phyloP scores from a whole-genome alignment of 1,140 invertebrate species.

The Papilio machaon region DNA sequence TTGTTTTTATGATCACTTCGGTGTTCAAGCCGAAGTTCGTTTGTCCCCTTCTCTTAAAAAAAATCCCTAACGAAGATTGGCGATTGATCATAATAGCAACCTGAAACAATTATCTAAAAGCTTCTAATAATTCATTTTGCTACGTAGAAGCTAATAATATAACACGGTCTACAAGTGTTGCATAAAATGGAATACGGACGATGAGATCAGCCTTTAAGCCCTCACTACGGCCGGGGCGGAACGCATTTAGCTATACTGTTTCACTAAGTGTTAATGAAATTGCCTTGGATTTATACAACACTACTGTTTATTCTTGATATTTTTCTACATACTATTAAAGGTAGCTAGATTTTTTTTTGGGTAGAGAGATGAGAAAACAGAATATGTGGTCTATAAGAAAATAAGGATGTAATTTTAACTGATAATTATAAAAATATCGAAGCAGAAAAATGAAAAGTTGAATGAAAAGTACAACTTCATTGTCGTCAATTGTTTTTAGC shows the following conservation, averaged over 20 bases:
- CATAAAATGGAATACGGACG: slow-evolving; percentile 20
- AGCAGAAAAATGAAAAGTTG: too few relatives aligned
- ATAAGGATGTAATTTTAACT: too few relatives aligned
- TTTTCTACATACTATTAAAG: not conserved
- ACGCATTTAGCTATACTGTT: slow-evolving; percentile 14
- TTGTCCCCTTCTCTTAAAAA: too few relatives aligned
- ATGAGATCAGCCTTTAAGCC: slow-evolving; percentile 21
- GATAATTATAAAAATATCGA: too few relatives aligned
- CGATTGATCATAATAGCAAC: too few relatives aligned
- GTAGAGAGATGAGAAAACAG: too few relatives aligned
- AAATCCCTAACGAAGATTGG: too few relatives aligned
- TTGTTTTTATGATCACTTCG: too few relatives aligned
- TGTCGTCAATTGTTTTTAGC: too few relatives aligned
- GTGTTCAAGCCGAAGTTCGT: too few relatives aligned
- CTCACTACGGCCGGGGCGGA: not conserved
- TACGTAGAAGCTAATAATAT: not conserved
- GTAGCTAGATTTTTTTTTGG: not conserved
- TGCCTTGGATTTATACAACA: slow-evolving; percentile 2
- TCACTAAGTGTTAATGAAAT: slow-evolving; percentile 21
- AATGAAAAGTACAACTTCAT: too few relatives aligned
- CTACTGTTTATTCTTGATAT: not conserved
- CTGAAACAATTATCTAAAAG: not conserved
- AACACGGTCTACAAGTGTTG: slow-evolving; percentile 13
- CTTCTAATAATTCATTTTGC: not conserved
- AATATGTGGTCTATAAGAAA: too few relatives aligned